Evolutionary conservation across 1,140 invertebrate species (phyloP).

Genomic region (Drosophila bipectinata): DNA sequence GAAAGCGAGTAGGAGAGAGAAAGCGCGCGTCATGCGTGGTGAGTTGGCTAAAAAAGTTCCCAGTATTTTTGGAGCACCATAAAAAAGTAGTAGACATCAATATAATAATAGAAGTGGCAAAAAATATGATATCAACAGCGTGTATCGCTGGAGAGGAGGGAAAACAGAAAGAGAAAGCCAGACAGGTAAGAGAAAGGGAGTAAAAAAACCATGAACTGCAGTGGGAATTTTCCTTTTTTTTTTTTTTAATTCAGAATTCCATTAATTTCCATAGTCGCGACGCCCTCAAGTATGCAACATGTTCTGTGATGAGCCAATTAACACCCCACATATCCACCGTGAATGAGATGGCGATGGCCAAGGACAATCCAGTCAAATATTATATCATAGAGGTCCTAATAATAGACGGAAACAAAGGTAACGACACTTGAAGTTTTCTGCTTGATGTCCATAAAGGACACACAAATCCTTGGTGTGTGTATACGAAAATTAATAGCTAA

Average conservation of each 20-base stretch:
- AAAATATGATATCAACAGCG: conserved; percentile 82
- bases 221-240: conserved; percentile 35
- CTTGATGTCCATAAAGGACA: conserved; percentile 48
- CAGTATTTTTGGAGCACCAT: conserved; percentile 58
- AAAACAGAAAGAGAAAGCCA: conserved; percentile 5
- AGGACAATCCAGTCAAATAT: conserved; percentile 64
- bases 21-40: conserved; percentile 52
- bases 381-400: conserved; percentile 60
- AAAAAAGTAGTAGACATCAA: conserved; percentile 62
- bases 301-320: conserved; percentile 41
- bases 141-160: conserved; percentile 41
- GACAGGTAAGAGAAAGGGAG: conserved; percentile 8
- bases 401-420: conserved; percentile 56
- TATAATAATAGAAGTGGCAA: conserved; percentile 80
- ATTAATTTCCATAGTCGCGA: conserved; percentile 25
- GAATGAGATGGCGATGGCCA: conserved; percentile 25
- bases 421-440: conserved; percentile 63
- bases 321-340: conserved; percentile 16
- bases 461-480: conserved; percentile 27
- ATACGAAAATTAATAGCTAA: conserved; percentile 12
- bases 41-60: conserved; percentile 60
- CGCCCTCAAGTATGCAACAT: conserved; percentile 57
- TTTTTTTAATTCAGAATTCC: conserved; percentile 1
- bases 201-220: conserved; percentile 31
- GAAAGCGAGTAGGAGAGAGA: conserved; percentile 27